These are phyloP conservation scores for Rhinophrynus dorsalis DNA, from an alignment of 2,797 vertebrate genomes.

Conservation along the genomic window DNA sequence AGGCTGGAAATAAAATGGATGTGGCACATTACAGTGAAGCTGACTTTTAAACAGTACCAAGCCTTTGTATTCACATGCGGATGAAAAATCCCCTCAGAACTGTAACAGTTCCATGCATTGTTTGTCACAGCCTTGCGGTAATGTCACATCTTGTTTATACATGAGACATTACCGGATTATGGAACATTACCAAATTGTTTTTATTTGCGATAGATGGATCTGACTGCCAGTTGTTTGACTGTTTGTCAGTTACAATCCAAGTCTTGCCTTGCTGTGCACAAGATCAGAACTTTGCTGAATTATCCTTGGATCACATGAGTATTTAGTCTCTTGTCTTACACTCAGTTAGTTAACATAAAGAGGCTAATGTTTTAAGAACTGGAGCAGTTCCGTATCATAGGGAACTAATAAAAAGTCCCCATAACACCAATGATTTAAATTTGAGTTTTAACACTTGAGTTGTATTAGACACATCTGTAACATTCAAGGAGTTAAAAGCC, in stretches of 20 bases:
- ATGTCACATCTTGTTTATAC: conserved; percentile 10
- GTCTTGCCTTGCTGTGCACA: not conserved
- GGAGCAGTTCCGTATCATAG: too few relatives aligned
- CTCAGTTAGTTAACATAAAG: too few relatives aligned
- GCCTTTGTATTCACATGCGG: not conserved
- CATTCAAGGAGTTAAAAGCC: too few relatives aligned
- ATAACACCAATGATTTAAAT: too few relatives aligned
- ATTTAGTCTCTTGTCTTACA: too few relatives aligned
- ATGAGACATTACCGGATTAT: not conserved
- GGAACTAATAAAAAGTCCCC: too few relatives aligned
- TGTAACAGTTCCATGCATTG: not conserved
- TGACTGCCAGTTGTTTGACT: not conserved
- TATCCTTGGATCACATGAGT: too few relatives aligned
- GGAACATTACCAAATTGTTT: not conserved
- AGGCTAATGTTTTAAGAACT: too few relatives aligned
- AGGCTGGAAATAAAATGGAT: not conserved
- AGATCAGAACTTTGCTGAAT: not conserved
- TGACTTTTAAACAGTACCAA: not conserved
- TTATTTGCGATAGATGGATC: not conserved
- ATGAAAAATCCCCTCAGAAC: not conserved
- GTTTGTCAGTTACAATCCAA: conserved; percentile 21
- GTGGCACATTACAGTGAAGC: not conserved
- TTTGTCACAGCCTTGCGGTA: not conserved
- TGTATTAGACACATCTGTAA: too few relatives aligned
- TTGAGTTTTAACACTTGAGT: too few relatives aligned